Base-by-base conservation (phyloP, 2,113 vertebrate genomes). In the Colius striatus region DNA sequence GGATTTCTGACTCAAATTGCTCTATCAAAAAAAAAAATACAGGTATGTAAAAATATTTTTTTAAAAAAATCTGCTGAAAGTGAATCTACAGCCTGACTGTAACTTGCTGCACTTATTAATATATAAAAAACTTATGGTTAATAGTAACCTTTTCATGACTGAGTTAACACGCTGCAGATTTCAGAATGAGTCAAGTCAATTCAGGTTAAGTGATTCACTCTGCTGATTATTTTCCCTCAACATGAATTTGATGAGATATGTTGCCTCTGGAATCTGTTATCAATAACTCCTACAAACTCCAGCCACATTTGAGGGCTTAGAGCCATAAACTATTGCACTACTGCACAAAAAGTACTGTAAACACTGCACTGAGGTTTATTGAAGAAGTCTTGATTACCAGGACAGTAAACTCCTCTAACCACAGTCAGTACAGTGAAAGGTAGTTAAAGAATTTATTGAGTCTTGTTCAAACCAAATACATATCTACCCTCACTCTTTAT, bases 351-450 rank as follows among this genome's bases (percentile, higher is more conserved):
- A 97, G 90, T 74, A 92, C 86, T 87, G 89, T 96, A 95, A 98
- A 96, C 89, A 93, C 71, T 45, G 43, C 84, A 93, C 68, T 87
- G 87, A 95, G 86, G 91, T 97, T 97, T 98, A 98, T 81, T 94
- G 96, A 97, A 95, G 92, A 97, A 97, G 89, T 93, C 97, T 96
- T 98, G 97, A 98, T 98, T 96, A 96, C 92, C 16, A 53, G 96
- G 96, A 93, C 97, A 92, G 73, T 81, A 91, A 95, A 97, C 62
- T 91, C 51, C 41, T 84, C 94, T 95, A 96, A 89, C 87, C 43
- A 62, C 45, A 87, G 74, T 87, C 92, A 86, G 70, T 63, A 80
- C 38, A 88, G 57, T 38, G 38, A 76, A 92, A 91, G 70, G 72
- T 66, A 84, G 76, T 94, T 90, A 93, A 23, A 92, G 77, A 96